These are phyloP conservation scores for Coleophora deauratella DNA, from an alignment of 2,888 invertebrate genomes.

Conservation along the genomic window DNA sequence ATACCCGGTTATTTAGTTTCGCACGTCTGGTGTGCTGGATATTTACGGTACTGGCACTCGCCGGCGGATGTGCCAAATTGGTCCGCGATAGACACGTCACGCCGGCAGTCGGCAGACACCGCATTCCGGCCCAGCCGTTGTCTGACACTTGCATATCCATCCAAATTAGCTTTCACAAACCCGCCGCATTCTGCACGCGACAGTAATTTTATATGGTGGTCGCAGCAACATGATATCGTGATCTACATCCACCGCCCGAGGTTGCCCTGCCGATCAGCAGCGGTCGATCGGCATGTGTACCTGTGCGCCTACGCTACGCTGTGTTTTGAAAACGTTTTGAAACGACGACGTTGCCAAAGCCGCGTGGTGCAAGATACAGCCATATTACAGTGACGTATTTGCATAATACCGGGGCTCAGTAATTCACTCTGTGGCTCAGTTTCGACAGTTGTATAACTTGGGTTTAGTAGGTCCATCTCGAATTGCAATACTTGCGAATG, in stretches of 20 bases:
- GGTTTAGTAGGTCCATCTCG: constrained; percentile 27
- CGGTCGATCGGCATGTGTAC: constrained; percentile 31
- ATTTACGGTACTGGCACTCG: constrained; percentile 60
- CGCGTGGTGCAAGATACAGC: constrained; percentile 62
- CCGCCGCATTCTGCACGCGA: constrained; percentile 12
- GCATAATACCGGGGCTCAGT: constrained; percentile 62
- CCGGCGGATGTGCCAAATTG: constrained; percentile 71
- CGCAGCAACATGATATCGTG: constrained; percentile 33
- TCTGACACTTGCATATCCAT: constrained; percentile 30
- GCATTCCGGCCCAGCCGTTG: constrained; percentile 67
- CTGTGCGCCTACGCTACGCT: constrained; percentile 47
- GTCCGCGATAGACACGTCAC: constrained; percentile 53
- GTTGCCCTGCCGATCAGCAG: constrained; percentile 27
- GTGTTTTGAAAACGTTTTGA: constrained; percentile 68
- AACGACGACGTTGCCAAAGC: constrained; percentile 64
- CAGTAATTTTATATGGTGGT: constrained; percentile 25
- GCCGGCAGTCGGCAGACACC: constrained; percentile 63
- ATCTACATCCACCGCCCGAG: constrained; percentile 26
- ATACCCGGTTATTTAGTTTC: constrained; percentile 17
- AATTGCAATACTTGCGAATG: constrained; percentile 28
- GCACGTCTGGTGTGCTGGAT: constrained; percentile 29
- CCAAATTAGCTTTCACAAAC: constrained; percentile 23
- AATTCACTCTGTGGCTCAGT: constrained; percentile 43
- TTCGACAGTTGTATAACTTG: constrained; percentile 52
- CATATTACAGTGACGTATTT: constrained; percentile 62